phyloP scores from a whole-genome alignment of 2,888 invertebrate genomes.

The Agonopterix alstromeriana region DNA sequence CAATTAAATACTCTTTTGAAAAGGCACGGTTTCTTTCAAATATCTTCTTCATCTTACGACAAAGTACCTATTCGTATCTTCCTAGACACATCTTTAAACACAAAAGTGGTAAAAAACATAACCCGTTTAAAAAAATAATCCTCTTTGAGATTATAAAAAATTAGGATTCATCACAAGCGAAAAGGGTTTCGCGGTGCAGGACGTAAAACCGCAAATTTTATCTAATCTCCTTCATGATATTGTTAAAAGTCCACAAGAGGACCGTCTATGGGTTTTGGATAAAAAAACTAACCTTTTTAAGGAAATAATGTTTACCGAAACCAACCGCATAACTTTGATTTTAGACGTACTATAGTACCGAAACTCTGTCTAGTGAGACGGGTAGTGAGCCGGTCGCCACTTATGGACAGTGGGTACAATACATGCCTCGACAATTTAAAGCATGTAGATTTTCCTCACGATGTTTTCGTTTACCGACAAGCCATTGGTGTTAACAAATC shows the following conservation, averaged over 20 bases:
- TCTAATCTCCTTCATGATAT: slow-evolving; percentile 33
- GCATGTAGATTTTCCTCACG: no score
- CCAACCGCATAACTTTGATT: no score
- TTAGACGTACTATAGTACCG: no score
- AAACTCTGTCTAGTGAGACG: no score
- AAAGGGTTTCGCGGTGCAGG: slow-evolving; percentile 47
- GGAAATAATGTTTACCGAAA: no score
- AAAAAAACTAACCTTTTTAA: neutral
- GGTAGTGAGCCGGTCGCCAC: no score
- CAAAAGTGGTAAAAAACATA: slow-evolving; percentile 41
- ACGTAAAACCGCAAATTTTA: slow-evolving; percentile 50
- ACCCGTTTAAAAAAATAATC: slow-evolving; percentile 65
- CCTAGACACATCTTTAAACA: slow-evolving; percentile 13
- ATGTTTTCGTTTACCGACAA: no score
- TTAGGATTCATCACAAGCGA: slow-evolving; percentile 21
- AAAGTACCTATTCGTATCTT: neutral
- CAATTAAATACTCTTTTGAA: slow-evolving; percentile 2
- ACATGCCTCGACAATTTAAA: no score
- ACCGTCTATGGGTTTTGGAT: neutral
- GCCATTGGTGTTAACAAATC: no score
- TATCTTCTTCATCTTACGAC: neutral
- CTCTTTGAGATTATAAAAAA: slow-evolving; percentile 49
- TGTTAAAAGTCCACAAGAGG: slow-evolving; percentile 5
- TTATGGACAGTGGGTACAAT: no score
- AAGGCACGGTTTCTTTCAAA: slow-evolving; percentile 4